phyloP scores from a whole-genome alignment of 92 coral and sea anemone genomes.

The Diadumene lineata region DNA sequence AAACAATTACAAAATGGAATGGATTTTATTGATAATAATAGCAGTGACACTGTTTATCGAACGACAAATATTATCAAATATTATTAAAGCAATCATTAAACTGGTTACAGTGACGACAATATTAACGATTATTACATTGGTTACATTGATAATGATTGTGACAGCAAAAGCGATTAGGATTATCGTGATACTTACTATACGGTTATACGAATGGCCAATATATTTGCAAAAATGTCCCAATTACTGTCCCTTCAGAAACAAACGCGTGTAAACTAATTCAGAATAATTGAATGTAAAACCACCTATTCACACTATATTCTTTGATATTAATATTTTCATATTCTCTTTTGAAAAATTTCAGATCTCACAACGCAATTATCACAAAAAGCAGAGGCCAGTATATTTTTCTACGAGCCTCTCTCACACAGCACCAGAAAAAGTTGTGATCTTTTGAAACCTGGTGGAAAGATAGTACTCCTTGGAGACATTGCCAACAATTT shows the following conservation, averaged over 20 bases:
- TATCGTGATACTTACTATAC: neutral
- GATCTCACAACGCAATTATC: neutral
- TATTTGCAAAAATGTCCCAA: too few relatives aligned
- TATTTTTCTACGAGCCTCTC: slow-evolving; percentile 41
- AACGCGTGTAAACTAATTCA: too few relatives aligned
- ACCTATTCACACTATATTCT: too few relatives aligned
- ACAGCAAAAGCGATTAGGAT: neutral
- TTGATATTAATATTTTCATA: neutral
- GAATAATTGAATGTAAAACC: too few relatives aligned
- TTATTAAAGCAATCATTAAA: too few relatives aligned
- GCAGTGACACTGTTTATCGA: too few relatives aligned
- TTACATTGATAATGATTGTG: neutral
- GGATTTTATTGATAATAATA: too few relatives aligned
- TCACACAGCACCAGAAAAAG: slow-evolving; percentile 32
- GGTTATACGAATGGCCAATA: too few relatives aligned
- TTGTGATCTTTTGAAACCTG: slow-evolving; percentile 37
- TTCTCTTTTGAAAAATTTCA: neutral
- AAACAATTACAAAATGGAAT: too few relatives aligned
- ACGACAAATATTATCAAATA: too few relatives aligned
- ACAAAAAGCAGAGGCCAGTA: slow-evolving; percentile 12
- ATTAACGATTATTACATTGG: neutral
- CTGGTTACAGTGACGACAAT: neutral
- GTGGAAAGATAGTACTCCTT: slow-evolving; percentile 45
- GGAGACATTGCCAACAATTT: slow-evolving; percentile 19
- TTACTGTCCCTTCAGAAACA: too few relatives aligned